Conservation (phyloP, 2,888 invertebrate genomes). For the Trachelus tabidus region DNA sequence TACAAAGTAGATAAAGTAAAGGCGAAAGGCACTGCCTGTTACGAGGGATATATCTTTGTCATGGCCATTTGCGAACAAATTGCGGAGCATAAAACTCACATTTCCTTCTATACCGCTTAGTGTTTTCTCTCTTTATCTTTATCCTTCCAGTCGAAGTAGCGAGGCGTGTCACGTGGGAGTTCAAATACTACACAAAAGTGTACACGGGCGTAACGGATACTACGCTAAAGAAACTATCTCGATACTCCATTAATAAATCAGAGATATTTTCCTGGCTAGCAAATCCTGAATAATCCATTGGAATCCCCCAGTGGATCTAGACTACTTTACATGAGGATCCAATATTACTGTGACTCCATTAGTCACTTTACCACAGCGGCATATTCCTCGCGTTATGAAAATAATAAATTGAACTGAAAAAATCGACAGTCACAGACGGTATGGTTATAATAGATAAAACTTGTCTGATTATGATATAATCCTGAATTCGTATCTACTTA, state of each 20-base stretch:
- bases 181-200: neutral
- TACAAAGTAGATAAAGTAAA: neutral
- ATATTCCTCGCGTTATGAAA: neutral
- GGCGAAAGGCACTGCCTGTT: neutral
- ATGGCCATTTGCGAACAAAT: neutral
- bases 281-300: neutral
- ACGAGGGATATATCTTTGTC: neutral
- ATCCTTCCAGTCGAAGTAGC: neutral
- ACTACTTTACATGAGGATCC: neutral
- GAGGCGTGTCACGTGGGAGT: neutral
- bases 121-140: neutral
- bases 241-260: neutral
- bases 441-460: conserved; percentile 5
- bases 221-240: neutral
- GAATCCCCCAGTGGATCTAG: neutral
- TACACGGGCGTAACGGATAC: neutral
- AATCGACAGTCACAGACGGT: neutral
- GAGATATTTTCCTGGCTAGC: neutral
- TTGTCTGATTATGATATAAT: conserved; percentile 18
- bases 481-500: conserved; percentile 65
- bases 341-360: neutral
- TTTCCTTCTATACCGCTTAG: neutral
- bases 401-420: neutral
- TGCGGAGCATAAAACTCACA: neutral
- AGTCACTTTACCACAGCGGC: neutral